These are phyloP conservation scores for Drosophila elegans DNA, from an alignment of 1,140 invertebrate genomes.

Conservation along the genomic window DNA sequence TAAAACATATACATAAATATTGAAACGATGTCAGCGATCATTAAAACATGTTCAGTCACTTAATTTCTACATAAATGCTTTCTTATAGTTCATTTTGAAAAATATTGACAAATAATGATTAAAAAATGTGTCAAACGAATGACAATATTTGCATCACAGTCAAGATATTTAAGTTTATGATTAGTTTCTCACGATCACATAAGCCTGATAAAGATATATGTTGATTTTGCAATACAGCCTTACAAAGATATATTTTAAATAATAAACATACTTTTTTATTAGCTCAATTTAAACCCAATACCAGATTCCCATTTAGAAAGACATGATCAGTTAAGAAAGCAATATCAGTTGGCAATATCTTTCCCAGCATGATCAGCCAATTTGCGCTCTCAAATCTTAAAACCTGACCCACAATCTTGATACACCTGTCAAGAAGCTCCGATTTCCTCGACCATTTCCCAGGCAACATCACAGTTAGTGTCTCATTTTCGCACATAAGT, in stretches of 20 bases:
- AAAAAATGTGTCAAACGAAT: neutral
- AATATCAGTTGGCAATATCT: constrained; percentile 5
- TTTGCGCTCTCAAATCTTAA: constrained; percentile 9
- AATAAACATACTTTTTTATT: neutral
- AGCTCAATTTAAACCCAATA: neutral
- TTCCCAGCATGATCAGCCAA: constrained; percentile 33
- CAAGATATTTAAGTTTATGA: neutral
- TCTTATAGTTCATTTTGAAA: too few species aligned
- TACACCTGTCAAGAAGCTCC: constrained; percentile 25
- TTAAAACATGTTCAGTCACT: too few species aligned
- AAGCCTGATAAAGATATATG: neutral
- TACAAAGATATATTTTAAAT: too few species aligned
- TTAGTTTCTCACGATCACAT: constrained; percentile 5
- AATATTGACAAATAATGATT: too few species aligned
- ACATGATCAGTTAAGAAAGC: neutral
- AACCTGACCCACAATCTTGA: constrained; percentile 31
- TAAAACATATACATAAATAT: neutral
- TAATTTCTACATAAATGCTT: too few species aligned
- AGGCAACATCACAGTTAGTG: constrained; percentile 29
- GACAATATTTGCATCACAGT: neutral
- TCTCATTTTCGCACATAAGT: constrained; percentile 50
- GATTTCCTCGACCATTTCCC: constrained; percentile 30
- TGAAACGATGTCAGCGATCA: neutral
- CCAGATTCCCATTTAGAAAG: neutral
- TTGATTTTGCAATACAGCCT: too few species aligned